Base-by-base conservation (phyloP, 2,797 vertebrate species). In the Pagetopsis macropterus region DNA sequence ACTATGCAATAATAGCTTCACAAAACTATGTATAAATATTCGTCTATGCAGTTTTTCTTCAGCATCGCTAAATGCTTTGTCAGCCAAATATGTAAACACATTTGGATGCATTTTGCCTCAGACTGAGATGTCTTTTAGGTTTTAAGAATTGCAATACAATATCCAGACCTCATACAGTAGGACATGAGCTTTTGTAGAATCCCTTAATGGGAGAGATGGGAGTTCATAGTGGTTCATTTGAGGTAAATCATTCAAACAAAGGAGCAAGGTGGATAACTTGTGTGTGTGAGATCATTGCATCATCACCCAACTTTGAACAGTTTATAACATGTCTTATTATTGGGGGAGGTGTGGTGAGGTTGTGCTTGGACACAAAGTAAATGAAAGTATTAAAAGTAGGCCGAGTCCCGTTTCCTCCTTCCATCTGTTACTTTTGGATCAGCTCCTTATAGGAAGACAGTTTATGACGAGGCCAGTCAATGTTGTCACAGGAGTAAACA, bases 401-500 rank as follows among this genome's bases (percentile, higher is more conserved):
- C 77, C n/a, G 62, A n/a, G 17, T 74, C 77, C 75, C 72, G 61
- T 85, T 86, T 85, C 79, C 73, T 76, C 52, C 78, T 75, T 83
- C 77, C 75, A 79, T 75, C 78, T 79, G 73, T 83, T 86, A 78
- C 76, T 67, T 84, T 79, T 84, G 79, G 84, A 79, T 70, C 15
- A 44, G 72, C 54, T 82, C 64, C 73, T 88, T 46, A 57, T 85
- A 86, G 85, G 86, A 89, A 84, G 90, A 82, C 72, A 51, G 71
- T 81, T 75, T 87, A 82, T 87, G 85, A 86, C 67, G 61, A 65
- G 69, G 66, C 81, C 84, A 75, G 79, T 88, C 72, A 79, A 85
- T 90, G 87, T 88, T 87, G 83, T 88, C 85, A 88, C 72, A 83
- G 70, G 84, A 87, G 94, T 94, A 95, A 93, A 87, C 92, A 94